phyloP scores from a whole-genome alignment of 2,797 vertebrate genomes.

The Manis javanica region DNA sequence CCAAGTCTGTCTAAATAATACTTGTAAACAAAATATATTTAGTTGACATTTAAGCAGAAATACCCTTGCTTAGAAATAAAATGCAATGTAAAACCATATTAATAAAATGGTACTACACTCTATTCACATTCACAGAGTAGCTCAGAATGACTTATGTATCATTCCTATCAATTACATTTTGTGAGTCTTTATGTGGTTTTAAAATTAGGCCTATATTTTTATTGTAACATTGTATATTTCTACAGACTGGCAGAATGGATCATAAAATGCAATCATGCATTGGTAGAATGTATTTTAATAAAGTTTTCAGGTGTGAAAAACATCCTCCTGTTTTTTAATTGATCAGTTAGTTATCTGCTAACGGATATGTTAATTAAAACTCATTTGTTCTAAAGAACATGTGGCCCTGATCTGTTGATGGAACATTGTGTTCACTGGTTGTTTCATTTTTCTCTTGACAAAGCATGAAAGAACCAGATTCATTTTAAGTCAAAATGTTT shows the following conservation, averaged over 20 bases:
- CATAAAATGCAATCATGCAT: background rate
- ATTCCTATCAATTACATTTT: background rate
- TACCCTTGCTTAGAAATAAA: slow-evolving; percentile 55
- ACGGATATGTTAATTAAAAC: slow-evolving; percentile 75
- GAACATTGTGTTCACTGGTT: slow-evolving; percentile 60
- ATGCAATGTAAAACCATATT: slow-evolving; percentile 39
- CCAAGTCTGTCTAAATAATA: slow-evolving; percentile 50
- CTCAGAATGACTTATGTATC: slow-evolving; percentile 12
- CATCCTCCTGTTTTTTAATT: slow-evolving; percentile 20
- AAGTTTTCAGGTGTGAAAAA: background rate
- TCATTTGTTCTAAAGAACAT: slow-evolving; percentile 54
- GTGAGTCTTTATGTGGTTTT: slow-evolving; percentile 23
- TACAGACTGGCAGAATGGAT: slow-evolving; percentile 8
- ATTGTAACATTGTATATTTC: background rate
- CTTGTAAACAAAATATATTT: slow-evolving; percentile 58
- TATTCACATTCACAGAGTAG: background rate
- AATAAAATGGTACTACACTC: slow-evolving; percentile 34
- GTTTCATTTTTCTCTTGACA: slow-evolving; percentile 74
- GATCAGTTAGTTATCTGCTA: slow-evolving; percentile 65
- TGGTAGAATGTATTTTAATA: slow-evolving; percentile 4
- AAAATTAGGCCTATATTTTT: slow-evolving; percentile 54
- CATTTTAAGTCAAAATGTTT: slow-evolving; percentile 64
- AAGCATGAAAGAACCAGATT: slow-evolving; percentile 58
- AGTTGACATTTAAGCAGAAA: slow-evolving; percentile 68
- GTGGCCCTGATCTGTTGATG: background rate